Base-by-base conservation (phyloP, 2,113 vertebrate species). In the Lepisosteus osseus region DNA sequence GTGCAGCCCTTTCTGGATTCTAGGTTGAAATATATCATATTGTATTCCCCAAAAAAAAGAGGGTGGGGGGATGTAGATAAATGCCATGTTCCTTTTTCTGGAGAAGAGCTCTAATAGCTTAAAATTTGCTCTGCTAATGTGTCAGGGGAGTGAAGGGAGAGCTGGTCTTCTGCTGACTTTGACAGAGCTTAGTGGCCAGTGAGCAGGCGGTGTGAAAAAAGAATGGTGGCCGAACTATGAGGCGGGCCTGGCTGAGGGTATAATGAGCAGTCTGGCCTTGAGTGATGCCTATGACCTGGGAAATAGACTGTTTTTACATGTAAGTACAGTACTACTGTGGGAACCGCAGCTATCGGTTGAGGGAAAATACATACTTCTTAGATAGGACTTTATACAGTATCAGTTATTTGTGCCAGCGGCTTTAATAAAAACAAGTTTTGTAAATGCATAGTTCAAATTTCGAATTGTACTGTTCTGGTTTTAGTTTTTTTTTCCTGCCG, bases 21-120 rank as follows among this genome's bases (percentile, higher is more conserved):
- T 29, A 3, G 14, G 65, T 54, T 47, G 44, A 65, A 17, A 40
- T 8, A 6, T 42, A 40, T 65, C 66, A 71, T 68, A 73, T 76
- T 78, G 71, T 69, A 71, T 80, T 78, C 76, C 74, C 76, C 72
- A 76, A 80, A 63, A 43, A 67, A 55, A 43, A 55, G 13, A 54
- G 29, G 51, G 70, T 45, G 64, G 68, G 61, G 63, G 45, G 47
- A 42, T 66, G 44, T 14, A 69, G 55, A 81, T 71, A 80, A 76
- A 72, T 71, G 69, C 75, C 54, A 42, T 72, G 11, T 56, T 47
- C 45, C 55, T 61, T 65, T 74, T 62, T 65, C 45, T 70, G 17
- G 62, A 17, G 43, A 29, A 29, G 29, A 29, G 29, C 29, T 29
- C 1, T 29, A 29, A 29, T 29, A 29, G 29, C 29, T 29, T 29